phyloP scores from a whole-genome alignment of 2,888 invertebrate species.

The Scrobipalpa costella region DNA sequence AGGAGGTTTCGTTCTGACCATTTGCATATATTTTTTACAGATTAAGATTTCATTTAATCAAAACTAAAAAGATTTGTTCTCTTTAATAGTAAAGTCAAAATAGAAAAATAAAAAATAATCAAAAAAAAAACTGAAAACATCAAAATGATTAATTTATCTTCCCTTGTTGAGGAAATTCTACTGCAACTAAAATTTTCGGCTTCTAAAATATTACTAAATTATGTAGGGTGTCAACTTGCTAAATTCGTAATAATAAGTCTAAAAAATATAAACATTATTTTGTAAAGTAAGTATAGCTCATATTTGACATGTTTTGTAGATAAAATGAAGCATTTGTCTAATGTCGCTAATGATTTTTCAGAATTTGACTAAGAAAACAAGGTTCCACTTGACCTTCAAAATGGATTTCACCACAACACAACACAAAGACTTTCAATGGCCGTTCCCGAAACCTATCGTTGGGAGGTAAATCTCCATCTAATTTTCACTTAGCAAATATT shows the following conservation, averaged over 20 bases:
- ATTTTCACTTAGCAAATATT: conserved; percentile 3
- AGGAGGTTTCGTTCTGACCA: too few relatives aligned
- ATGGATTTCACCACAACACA: conserved; percentile 76
- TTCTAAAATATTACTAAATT: conserved; percentile 75
- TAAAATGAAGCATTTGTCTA: background rate
- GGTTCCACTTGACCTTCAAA: conserved; percentile 28
- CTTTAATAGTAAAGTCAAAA: background rate
- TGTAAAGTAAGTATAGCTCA: conserved; percentile 39
- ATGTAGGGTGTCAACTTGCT: conserved; percentile 77
- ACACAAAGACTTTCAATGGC: conserved; percentile 81
- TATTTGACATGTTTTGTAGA: background rate
- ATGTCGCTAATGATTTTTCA: conserved; percentile 1
- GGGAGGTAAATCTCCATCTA: conserved; percentile 65
- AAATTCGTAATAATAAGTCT: conserved; percentile 69
- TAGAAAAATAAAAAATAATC: background rate
- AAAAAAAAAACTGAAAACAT: conserved; percentile 59
- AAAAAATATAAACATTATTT: conserved; percentile 70
- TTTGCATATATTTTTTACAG: too few relatives aligned
- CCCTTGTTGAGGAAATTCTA: conserved; percentile 75
- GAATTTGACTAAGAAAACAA: background rate
- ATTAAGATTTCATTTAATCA: too few relatives aligned
- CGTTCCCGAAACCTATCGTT: conserved; percentile 79
- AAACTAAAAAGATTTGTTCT: background rate
- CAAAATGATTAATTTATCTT: conserved; percentile 77
- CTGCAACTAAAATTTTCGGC: conserved; percentile 72